Percentiles rank a stretch among this genome's conserved stretches.
Evolutionary conservation across 2,113 vertebrate genomes (phyloP).

Genomic region (Silurus meridionalis): DNA sequence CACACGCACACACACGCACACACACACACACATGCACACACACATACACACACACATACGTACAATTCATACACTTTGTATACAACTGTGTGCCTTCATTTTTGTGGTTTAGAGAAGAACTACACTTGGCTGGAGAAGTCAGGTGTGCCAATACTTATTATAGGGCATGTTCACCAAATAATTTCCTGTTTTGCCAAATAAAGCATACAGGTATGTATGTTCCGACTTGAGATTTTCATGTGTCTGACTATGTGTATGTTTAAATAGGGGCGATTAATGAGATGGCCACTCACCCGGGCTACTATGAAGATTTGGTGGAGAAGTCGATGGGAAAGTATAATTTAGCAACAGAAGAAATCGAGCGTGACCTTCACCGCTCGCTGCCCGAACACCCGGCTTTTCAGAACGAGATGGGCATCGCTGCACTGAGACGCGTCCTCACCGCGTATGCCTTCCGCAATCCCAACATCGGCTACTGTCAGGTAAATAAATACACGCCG

Average conservation of each 20-base stretch:
- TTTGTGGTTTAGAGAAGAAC: too few relatives aligned
- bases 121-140: too few relatives aligned
- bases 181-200: slow-evolving; percentile 38
- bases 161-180: not conserved
- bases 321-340: slow-evolving; percentile 97
- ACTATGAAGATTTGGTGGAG: slow-evolving; percentile 96
- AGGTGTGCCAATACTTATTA: too few relatives aligned
- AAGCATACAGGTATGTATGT: not conserved
- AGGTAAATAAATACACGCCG: slow-evolving; percentile 71
- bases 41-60: not conserved
- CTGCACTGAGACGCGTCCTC: slow-evolving; percentile 89
- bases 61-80: too few relatives aligned
- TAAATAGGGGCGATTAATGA: slow-evolving; percentile 90
- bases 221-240: not conserved
- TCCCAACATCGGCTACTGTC: slow-evolving; percentile 97
- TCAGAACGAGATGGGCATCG: slow-evolving; percentile 98
- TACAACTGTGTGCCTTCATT: too few relatives aligned
- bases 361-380: slow-evolving; percentile 94
- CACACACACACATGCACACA: too few relatives aligned
- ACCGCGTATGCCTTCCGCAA: slow-evolving; percentile 97
- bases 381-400: slow-evolving; percentile 97
- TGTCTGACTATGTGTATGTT: not conserved
- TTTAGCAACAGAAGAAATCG: slow-evolving; percentile 96
- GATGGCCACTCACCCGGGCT: slow-evolving; percentile 94
- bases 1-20: too few relatives aligned